A percentile compares a stretch with the other conserved stretches of the same genome.
phyloP scores from a whole-genome alignment of 1,140 invertebrate genomes.

The Drosophila truncata region DNA sequence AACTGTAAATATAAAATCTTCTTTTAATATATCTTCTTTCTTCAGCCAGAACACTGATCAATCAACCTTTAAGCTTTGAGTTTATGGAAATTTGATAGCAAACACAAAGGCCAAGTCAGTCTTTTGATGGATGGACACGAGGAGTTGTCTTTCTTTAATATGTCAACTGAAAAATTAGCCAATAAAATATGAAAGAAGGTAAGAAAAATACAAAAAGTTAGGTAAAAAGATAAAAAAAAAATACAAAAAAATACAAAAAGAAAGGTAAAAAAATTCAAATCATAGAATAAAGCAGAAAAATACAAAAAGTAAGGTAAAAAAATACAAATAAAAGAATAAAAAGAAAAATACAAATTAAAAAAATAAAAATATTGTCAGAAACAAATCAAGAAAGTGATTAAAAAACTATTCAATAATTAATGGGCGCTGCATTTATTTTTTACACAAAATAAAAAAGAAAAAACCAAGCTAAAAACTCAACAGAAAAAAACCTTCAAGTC shows the following conservation, averaged over 20 bases:
- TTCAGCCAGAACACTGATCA: constrained; percentile 11
- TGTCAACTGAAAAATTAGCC: constrained; percentile 21
- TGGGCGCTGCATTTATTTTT: constrained; percentile 20
- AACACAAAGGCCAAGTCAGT: constrained; percentile 4
- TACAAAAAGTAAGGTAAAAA: too few species aligned
- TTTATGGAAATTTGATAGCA: constrained; percentile 6
- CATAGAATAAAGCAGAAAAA: too few species aligned
- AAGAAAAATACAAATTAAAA: background rate
- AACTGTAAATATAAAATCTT: background rate
- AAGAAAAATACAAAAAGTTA: background rate
- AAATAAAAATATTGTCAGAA: too few species aligned
- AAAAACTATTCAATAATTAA: constrained; percentile 32
- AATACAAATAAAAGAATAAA: too few species aligned
- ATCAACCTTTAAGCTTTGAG: constrained; percentile 10
- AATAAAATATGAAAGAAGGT: background rate
- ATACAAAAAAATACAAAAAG: too few species aligned
- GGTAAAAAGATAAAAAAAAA: background rate
- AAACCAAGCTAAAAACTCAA: background rate
- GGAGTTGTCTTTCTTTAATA: constrained; percentile 13
- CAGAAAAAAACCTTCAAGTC: constrained; percentile 38
- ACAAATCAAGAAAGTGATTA: background rate
- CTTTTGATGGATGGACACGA: constrained; percentile 23
- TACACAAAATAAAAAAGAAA: background rate
- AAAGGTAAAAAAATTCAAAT: too few species aligned
- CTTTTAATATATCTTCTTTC: background rate